Evolutionary conservation across 2,113 vertebrate genomes (phyloP).

Genomic region (Salvelinus namaycush): DNA sequence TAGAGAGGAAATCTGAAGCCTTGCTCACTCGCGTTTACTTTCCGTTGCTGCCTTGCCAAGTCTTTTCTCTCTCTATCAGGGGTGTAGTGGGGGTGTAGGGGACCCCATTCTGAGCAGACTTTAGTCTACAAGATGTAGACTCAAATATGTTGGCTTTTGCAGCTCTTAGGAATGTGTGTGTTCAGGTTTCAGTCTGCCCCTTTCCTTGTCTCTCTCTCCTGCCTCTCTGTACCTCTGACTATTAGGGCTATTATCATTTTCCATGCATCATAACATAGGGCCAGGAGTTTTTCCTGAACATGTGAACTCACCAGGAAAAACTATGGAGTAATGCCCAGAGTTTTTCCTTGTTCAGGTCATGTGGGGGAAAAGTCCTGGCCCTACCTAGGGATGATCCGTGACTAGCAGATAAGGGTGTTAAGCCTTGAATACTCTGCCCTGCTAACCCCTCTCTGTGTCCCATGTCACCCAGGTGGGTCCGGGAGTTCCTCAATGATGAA

Average conservation of each 20-base stretch:
- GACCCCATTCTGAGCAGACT: conserved; percentile 29
- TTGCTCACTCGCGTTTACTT: conserved; percentile 48
- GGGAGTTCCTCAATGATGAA: conserved; percentile 95
- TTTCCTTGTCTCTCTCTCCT: neutral
- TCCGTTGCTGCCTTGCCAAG: conserved; percentile 48
- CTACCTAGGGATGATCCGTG: neutral
- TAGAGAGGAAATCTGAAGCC: conserved; percentile 56
- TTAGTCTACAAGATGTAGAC: conserved; percentile 12
- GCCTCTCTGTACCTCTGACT: conserved; percentile 21
- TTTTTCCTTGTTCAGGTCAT: too few species aligned
- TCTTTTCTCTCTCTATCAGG: conserved; percentile 19
- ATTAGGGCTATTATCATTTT: too few species aligned
- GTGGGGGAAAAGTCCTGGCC: neutral
- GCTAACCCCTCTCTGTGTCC: conserved; percentile 22
- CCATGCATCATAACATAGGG: too few species aligned
- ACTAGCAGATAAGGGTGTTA: conserved; percentile 36
- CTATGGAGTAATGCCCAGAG: too few species aligned
- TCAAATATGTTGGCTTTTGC: neutral
- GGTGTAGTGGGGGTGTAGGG: neutral
- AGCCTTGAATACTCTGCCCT: conserved; percentile 32
- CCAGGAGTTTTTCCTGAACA: too few species aligned
- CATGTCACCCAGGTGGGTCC: conserved; percentile 85
- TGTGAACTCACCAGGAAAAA: too few species aligned
- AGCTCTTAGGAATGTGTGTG: neutral
- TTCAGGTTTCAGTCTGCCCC: neutral